Base-by-base conservation (phyloP, 2,888 invertebrate species). In the Lochmaea capreae region DNA sequence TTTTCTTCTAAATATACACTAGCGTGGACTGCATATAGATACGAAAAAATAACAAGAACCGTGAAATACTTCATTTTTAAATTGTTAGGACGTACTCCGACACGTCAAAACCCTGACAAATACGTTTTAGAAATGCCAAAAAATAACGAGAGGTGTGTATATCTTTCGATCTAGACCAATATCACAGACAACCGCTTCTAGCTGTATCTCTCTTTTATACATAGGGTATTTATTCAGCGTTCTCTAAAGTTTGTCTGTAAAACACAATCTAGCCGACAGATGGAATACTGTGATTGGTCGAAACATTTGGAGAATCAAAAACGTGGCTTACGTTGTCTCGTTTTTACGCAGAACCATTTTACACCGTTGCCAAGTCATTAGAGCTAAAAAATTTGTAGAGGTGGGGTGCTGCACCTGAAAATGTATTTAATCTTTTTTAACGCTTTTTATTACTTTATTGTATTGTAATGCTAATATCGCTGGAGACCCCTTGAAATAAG, bases 1-100 rank as follows among this genome's bases (percentile, higher is more conserved):
- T 92, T 94, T 85, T 96, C 96, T 85, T 95, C 93, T 81, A 93
- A 92, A 88, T 89, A 93, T 79, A 95, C 90, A 84, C 94, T 92
- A 83, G 93, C 93, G 83, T 89, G 89, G 81, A 90, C 91, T 82
- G 89, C 86, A 85, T 89, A 89, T 83, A 92, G 85, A 78, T 81
- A 83, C 78, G 85, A 80, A 83, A 78, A 79, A 77, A 84, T 76
- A 87, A 90, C 89, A 86, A 91, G 86, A 81, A 90, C 86, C 86
- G 91, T 86, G 83, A 89, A 79, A 78, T 80, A 84, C 81, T 83
- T 84, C 86, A 86, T 86, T 82, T 82, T 84, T 58, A 75, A 76
- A 74, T 76, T 76, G 63, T 75, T 77, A 76, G 76, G 80, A 67
- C 77, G 77, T 65, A 54, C 80, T 78, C 78, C 81, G 78, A 83